A percentile compares a stretch with the other conserved stretches of the same genome.
These are phyloP conservation scores for Misgurnus mizolepis DNA, from an alignment of 2,113 vertebrate genomes.

Conservation along the genomic window DNA sequence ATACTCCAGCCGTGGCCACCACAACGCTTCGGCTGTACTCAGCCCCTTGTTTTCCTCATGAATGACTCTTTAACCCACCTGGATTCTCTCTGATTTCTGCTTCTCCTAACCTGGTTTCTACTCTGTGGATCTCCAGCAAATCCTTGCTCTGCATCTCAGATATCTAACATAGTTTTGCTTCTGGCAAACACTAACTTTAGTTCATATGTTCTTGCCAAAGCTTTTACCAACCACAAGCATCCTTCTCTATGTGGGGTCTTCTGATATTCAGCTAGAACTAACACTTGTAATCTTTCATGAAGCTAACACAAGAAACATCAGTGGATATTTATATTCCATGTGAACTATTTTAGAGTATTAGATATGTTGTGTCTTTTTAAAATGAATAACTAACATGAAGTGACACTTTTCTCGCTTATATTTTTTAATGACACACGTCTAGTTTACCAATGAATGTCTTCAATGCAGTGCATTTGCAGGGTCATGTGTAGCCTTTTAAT, in stretches of 20 bases:
- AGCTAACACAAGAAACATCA: neutral
- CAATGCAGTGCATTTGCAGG: neutral
- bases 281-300: neutral
- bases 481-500: neutral
- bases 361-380: neutral
- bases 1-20: slow-evolving; percentile 74
- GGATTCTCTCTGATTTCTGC: slow-evolving; percentile 52
- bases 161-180: slow-evolving; percentile 42
- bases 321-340: neutral
- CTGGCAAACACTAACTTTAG: slow-evolving; percentile 42
- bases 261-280: neutral
- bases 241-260: neutral
- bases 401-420: slow-evolving; percentile 12
- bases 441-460: slow-evolving; percentile 33
- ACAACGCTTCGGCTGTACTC: slow-evolving; percentile 56
- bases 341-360: neutral
- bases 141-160: slow-evolving; percentile 38
- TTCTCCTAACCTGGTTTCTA: slow-evolving; percentile 40
- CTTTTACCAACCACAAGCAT: neutral
- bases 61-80: slow-evolving; percentile 52
- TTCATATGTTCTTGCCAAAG: too few species aligned
- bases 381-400: neutral
- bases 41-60: slow-evolving; percentile 43
- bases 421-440: neutral
- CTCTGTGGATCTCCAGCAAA: slow-evolving; percentile 44